Evolutionary conservation across 1,140 invertebrate species (phyloP), one percentile per base, ranked within the genome.

Genomic region (Drosophila albomicans): DNA sequence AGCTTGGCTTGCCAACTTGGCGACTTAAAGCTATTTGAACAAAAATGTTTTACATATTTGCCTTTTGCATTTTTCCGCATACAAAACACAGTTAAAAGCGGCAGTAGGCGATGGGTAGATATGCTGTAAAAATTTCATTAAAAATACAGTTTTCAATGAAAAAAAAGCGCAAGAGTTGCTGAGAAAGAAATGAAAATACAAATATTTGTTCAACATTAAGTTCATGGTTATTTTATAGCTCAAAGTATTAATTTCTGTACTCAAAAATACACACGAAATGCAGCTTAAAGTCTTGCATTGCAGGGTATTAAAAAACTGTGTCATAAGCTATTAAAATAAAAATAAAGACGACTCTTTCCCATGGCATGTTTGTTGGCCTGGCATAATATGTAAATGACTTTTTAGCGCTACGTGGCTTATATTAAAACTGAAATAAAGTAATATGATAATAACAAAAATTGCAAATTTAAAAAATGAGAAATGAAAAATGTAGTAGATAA

Each of bases 31-130:
- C 52, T 61, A 77, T 77, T 77, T 48, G 52, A 48, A 62, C 64
- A 68, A 38, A 81, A 85, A 84, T 84, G 78, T 59, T 84, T 85
- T 85, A 81, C 81, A 84, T 85, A 85, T 80, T 85, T 85, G 77
- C 58, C 66, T 63, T 77, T 73, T 73, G 77, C 81, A 67, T 63
- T 68, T 71, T 57, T 65, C 45, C 43, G 69, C 69, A 65, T 71
- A 25, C 59, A 1, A 57, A 49, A 65, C 25, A 35, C 7, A 13
- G 1, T 28, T 16, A 8, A 11, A 16, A 13, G 5, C 1, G 0
- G 6, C 11, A 28, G 8, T 45, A 49, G 43, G 30, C 51, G 66
- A 30, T 20, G 4, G 1, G 7, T 5, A 57, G 15, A 35, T 70
- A 43, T 66, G 13, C 66, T 75, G 10, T 4, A 41, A 4, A 41